phyloP scores from a whole-genome alignment of 2,797 vertebrate genomes.

The Anisognathus igniventris region DNA sequence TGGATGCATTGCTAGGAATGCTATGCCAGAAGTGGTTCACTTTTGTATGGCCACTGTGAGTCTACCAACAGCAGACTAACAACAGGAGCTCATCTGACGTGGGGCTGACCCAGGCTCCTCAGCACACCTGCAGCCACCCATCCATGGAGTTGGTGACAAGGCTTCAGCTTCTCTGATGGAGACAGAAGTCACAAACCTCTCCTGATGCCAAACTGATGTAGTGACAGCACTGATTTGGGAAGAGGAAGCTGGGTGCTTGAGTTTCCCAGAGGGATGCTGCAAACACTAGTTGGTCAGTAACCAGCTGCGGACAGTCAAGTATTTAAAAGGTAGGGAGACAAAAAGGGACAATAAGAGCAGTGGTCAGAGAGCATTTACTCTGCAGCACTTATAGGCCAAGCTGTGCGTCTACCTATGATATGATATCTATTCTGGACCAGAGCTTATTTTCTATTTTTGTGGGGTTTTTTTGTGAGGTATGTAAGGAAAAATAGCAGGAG shows the following conservation, averaged over 20 bases:
- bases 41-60: background rate
- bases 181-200: background rate
- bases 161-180: background rate
- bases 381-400: background rate
- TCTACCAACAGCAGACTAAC: background rate
- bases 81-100: background rate
- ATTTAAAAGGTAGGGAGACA: background rate
- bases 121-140: fast-evolving
- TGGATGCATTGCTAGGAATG: background rate
- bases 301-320: fast-evolving
- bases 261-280: background rate
- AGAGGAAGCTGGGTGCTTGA: background rate
- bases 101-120: background rate
- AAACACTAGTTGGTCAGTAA: background rate
- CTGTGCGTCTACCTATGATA: background rate
- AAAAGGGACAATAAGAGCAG: background rate
- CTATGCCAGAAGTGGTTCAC: background rate
- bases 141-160: background rate
- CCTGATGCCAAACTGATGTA: background rate
- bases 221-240: background rate
- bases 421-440: background rate
- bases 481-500: background rate
- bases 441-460: background rate
- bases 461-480: background rate
- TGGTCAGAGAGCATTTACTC: background rate